Base-by-base conservation (phyloP, 2,797 vertebrate species). In the Sarcophilus harrisii region DNA sequence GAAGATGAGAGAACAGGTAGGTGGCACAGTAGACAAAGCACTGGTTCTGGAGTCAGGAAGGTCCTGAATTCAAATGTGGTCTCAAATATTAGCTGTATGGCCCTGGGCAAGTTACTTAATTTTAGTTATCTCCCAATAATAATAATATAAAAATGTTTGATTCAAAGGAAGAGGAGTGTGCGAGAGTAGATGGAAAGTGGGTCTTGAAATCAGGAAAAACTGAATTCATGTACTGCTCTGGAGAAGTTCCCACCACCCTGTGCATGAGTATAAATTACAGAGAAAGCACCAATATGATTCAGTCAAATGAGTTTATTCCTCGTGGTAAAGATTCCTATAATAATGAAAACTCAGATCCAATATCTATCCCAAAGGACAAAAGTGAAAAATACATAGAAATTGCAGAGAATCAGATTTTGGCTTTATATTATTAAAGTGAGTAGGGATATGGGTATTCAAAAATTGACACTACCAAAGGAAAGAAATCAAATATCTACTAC, bases 211-310 rank as follows among this genome's bases (percentile, higher is more conserved):
- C 10, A 54, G 58, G 29, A 62, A 58, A 45, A 92, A 24, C 45
- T 92, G 58, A 45, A 30, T 60, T 92, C 58, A 38, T 58, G 59
- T 30, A 45, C 28, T 91, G 28, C 8, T 2, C 55, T 93, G 10
- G 32, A 32, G n/a, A 24, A 81, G 11, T 38, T 62, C 52, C 30
- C 92, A 94, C 2, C 0, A 29, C 13, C 45, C 94, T 14, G 13
- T 73, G 93, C 93, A 58, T 87, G 90, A 94, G 91, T 18, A 32
- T 54, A 90, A 90, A 29, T 90, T 90, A 1, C 27, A 28, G 89
- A 90, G n/a, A 38, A 73, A 16, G 66, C n/a, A 12, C 13, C 62
- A n/a, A 18, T 5, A 5, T 66, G n/a, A 5, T 18, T 73, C 38
- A 32, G 27, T 38, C n/a, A 73, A 73, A 5, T 9, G n/a, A 73